phyloP scores from a whole-genome alignment of 1,140 invertebrate genomes.

The Caenorhabditis tropicalis region DNA sequence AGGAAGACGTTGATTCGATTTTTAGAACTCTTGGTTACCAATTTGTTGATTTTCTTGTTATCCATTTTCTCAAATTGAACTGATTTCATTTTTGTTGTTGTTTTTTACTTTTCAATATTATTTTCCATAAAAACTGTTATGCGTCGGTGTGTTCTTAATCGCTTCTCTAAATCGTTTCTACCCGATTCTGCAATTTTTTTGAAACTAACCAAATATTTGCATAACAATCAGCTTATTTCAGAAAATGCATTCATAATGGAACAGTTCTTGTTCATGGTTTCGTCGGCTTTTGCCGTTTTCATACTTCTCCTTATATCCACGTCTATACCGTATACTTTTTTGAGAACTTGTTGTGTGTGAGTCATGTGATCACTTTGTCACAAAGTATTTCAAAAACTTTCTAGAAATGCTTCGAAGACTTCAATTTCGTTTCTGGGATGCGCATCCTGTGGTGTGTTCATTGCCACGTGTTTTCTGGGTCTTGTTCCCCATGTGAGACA shows the following conservation, averaged over 20 bases:
- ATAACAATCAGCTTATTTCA: background rate
- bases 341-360: constrained; percentile 40
- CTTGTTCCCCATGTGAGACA: constrained; percentile 72
- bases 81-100: background rate
- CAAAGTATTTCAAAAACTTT: background rate
- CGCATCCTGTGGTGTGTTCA: constrained; percentile 73
- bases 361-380: background rate
- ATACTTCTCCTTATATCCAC: constrained; percentile 50
- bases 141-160: background rate
- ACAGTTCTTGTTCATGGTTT: constrained; percentile 18
- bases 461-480: constrained; percentile 73
- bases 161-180: background rate
- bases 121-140: background rate
- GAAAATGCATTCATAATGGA: constrained; percentile 5
- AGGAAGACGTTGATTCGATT: background rate
- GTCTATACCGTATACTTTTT: constrained; percentile 55
- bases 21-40: background rate
- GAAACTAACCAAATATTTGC: too few relatives aligned
- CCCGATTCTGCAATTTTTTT: background rate
- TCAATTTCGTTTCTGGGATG: constrained; percentile 61
- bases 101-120: background rate
- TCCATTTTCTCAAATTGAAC: background rate
- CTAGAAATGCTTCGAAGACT: constrained; percentile 1
- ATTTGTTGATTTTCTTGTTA: constrained; percentile 27
- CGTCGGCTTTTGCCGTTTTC: constrained; percentile 44